Conservation (phyloP, 2,888 invertebrate species). For the Acanthacorydalis orientalis region DNA sequence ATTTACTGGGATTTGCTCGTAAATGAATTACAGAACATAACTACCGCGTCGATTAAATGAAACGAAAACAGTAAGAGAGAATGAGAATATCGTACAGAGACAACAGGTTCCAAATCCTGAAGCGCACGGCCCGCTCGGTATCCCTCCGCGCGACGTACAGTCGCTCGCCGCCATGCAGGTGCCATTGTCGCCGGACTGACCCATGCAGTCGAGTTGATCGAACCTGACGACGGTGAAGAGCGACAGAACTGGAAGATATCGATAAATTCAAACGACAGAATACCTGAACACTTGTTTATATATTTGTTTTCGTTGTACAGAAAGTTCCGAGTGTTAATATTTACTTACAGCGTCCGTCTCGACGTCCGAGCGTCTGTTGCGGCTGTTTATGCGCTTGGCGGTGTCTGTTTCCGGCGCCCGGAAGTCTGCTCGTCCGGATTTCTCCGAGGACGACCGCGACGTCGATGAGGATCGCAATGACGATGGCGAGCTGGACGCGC, state of each 20-base stretch:
- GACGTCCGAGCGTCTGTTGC: too few species aligned
- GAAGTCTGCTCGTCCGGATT: too few species aligned
- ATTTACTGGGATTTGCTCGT: not conserved
- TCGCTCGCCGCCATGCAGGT: constrained; percentile 60
- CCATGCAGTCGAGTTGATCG: constrained; percentile 56
- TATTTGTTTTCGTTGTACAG: too few species aligned
- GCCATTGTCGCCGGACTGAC: constrained; percentile 63
- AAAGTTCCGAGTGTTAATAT: too few species aligned
- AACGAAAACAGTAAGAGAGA: not conserved
- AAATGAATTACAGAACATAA: constrained; percentile 1
- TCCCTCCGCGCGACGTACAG: constrained; percentile 54
- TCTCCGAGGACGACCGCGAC: too few species aligned
- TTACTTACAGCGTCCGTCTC: too few species aligned
- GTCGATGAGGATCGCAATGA: too few species aligned
- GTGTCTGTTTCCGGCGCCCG: too few species aligned
- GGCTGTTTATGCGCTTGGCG: too few species aligned
- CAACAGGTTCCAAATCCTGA: constrained; percentile 63
- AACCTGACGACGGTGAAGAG: constrained; percentile 67
- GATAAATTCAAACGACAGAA: too few species aligned
- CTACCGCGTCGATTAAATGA: not conserved
- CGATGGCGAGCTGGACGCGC: too few species aligned
- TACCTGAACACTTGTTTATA: too few species aligned
- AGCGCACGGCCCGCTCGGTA: constrained; percentile 63
- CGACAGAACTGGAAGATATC: constrained; percentile 49
- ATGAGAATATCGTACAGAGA: constrained; percentile 38